These are phyloP conservation scores for Agapostemon virescens DNA, from an alignment of 2,888 invertebrate genomes.

Conservation along the genomic window DNA sequence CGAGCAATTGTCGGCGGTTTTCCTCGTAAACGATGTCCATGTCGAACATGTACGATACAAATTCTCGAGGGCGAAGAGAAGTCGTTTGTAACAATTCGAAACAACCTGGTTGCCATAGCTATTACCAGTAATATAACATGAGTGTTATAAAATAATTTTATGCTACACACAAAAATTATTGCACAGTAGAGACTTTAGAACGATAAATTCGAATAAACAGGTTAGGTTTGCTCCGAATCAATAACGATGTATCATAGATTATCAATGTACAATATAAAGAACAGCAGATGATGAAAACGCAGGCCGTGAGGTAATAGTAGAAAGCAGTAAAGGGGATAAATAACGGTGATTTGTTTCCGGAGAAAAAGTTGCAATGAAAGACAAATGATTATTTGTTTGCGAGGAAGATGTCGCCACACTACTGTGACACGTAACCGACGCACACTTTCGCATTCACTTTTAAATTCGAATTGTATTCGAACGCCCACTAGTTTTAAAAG, in stretches of 20 bases:
- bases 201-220: neutral
- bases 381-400: no score
- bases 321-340: no score
- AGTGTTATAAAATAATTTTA: neutral
- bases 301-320: no score
- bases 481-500: no score
- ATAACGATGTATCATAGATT: neutral
- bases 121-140: neutral
- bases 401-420: no score
- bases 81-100: slow-evolving; percentile 21
- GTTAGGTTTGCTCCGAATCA: neutral
- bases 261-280: no score
- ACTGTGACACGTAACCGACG: no score
- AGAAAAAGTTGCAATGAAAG: no score
- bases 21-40: slow-evolving; percentile 84
- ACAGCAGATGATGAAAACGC: no score
- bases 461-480: no score
- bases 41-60: slow-evolving; percentile 59
- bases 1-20: slow-evolving; percentile 87
- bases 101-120: slow-evolving; percentile 35
- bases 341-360: no score
- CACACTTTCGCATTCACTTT: no score
- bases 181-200: neutral
- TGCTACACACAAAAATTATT: neutral
- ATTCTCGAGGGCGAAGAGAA: neutral